A percentile compares a stretch with the other conserved stretches of the same genome.
Conservation (phyloP, 2,113 vertebrate genomes). For the rabbit (Oryctolagus cuniculus) region DNA sequence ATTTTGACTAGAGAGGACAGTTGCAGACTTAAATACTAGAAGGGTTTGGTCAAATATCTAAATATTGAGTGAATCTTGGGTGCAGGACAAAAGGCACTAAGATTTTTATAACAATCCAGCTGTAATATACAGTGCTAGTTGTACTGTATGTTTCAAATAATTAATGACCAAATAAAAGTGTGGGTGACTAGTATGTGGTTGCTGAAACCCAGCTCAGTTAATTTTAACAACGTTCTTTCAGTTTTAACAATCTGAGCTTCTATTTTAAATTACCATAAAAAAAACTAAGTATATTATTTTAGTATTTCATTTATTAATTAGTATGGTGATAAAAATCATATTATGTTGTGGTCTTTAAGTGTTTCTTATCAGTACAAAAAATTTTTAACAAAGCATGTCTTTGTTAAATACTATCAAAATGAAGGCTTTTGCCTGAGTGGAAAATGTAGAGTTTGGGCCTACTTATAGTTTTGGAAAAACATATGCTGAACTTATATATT, state of each 20-base stretch:
- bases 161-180: background rate
- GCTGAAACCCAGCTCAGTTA: background rate
- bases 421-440: background rate
- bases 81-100: background rate
- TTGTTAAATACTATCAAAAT: background rate
- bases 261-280: constrained; percentile 2
- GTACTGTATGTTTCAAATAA: background rate
- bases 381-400: background rate
- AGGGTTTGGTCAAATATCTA: background rate
- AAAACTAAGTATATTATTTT: background rate
- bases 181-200: too few relatives aligned
- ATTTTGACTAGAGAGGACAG: background rate
- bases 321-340: background rate
- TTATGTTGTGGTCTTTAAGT: background rate
- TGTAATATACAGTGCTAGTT: background rate
- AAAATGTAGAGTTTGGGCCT: background rate
- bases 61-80: background rate
- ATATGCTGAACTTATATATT: background rate
- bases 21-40: background rate
- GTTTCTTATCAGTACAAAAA: background rate
- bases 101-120: background rate
- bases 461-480: background rate
- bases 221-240: constrained; percentile 8
- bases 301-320: background rate
- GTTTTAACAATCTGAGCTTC: background rate